Conservation (phyloP, 2,113 vertebrate genomes). For the Turnix velox region DNA sequence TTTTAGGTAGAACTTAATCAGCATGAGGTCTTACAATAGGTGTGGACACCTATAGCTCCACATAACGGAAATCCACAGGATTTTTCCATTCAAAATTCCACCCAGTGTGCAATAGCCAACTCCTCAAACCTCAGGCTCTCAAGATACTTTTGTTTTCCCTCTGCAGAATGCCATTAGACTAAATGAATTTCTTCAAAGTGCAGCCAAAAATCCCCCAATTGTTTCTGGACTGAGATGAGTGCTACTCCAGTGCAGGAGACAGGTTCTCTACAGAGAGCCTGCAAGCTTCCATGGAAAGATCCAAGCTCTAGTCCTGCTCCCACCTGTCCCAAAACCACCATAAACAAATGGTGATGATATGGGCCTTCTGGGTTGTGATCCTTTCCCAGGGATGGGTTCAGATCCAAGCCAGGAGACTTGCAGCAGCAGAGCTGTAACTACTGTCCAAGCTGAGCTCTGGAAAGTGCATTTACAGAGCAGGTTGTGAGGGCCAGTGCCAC, state of each 20-base stretch:
- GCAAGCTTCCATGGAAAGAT: not conserved
- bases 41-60: not conserved
- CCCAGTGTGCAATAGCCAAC: not conserved
- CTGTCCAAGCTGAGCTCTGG: not conserved
- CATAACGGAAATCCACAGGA: not conserved
- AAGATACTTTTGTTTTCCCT: slow-evolving; percentile 38
- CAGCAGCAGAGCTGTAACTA: not conserved
- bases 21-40: not conserved
- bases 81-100: slow-evolving; percentile 51
- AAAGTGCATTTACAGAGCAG: not conserved
- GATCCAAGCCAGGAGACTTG: not conserved
- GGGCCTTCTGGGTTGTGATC: not conserved
- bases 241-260: not conserved
- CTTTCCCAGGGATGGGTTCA: not conserved
- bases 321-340: not conserved
- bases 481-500: not conserved
- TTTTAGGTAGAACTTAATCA: not conserved
- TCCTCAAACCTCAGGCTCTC: slow-evolving; percentile 3
- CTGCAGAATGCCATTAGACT: slow-evolving; percentile 1
- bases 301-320: fast-evolving
- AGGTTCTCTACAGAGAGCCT: not conserved
- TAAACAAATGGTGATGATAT: not conserved
- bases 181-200: not conserved
- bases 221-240: slow-evolving; percentile 8
- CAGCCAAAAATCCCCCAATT: not conserved